These are phyloP conservation scores for Setipinna tenuifilis DNA, from an alignment of 2,797 vertebrate species.

Conservation along the genomic window DNA sequence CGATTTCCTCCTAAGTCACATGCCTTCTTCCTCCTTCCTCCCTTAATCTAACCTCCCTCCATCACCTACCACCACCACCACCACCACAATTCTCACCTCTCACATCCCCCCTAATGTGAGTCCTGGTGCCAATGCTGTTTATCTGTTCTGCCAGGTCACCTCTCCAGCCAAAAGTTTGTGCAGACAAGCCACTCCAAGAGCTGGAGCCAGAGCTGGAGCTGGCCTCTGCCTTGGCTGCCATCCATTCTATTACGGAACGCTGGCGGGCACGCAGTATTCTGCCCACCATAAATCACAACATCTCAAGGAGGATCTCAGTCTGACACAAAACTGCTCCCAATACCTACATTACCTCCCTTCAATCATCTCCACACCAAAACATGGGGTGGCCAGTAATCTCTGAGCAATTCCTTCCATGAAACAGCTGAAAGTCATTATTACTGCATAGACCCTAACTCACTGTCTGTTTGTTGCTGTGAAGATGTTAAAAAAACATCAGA, in stretches of 20 bases:
- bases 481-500: too few species aligned
- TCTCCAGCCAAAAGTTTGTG: constrained; percentile 71
- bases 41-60: constrained; percentile 2
- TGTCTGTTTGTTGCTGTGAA: background rate
- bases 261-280: constrained; percentile 67
- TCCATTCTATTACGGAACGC: constrained; percentile 81
- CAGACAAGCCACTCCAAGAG: constrained; percentile 70
- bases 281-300: constrained; percentile 77
- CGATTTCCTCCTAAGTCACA: constrained; percentile 51
- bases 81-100: too few species aligned
- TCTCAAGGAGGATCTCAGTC: constrained; percentile 67
- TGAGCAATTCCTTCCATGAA: constrained; percentile 8
- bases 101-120: constrained; percentile 33
- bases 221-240: constrained; percentile 81
- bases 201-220: constrained; percentile 82
- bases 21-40: constrained; percentile 39
- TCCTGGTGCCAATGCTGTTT: constrained; percentile 65
- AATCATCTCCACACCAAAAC: constrained; percentile 30
- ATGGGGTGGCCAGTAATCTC: background rate
- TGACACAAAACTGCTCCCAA: constrained; percentile 46
- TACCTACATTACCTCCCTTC: constrained; percentile 30
- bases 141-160: constrained; percentile 59
- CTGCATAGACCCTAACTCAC: background rate
- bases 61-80: constrained; percentile 22
- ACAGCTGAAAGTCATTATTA: background rate